phyloP scores from a whole-genome alignment of 2,888 invertebrate genomes.

The Hipparchia semele region DNA sequence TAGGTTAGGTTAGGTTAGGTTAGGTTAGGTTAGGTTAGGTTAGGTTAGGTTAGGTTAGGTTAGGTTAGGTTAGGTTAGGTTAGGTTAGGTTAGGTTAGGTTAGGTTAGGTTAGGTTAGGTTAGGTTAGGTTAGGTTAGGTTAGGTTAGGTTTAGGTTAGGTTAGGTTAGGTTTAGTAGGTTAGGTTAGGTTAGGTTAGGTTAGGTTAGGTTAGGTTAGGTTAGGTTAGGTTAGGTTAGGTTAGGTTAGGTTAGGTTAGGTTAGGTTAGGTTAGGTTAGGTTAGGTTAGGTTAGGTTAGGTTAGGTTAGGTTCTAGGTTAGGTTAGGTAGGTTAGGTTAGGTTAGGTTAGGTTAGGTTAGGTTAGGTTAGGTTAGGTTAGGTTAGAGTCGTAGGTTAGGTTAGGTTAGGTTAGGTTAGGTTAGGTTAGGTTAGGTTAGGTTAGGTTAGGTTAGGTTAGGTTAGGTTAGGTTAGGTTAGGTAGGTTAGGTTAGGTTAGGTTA shows the following conservation, averaged over 20 bases:
- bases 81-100: constrained; percentile 19
- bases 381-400: constrained; percentile 19
- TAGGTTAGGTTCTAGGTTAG: constrained; percentile 30
- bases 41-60: constrained; percentile 19
- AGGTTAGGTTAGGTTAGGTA: constrained; percentile 20
- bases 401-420: constrained; percentile 23
- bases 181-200: constrained; percentile 33
- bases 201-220: constrained; percentile 29
- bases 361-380: constrained; percentile 20
- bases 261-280: constrained; percentile 21
- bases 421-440: constrained; percentile 20
- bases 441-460: constrained; percentile 20
- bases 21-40: constrained; percentile 19
- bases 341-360: constrained; percentile 20
- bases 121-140: constrained; percentile 32
- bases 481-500: constrained; percentile 6
- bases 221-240: constrained; percentile 18
- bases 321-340: constrained; percentile 34
- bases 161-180: constrained; percentile 26
- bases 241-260: constrained; percentile 21
- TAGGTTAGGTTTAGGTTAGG: constrained; percentile 33
- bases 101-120: constrained; percentile 21
- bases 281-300: constrained; percentile 21
- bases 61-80: constrained; percentile 19
- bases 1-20: constrained; percentile 18